phyloP scores from a whole-genome alignment of 2,888 invertebrate genomes.

The Carpatolechia fugitivella region DNA sequence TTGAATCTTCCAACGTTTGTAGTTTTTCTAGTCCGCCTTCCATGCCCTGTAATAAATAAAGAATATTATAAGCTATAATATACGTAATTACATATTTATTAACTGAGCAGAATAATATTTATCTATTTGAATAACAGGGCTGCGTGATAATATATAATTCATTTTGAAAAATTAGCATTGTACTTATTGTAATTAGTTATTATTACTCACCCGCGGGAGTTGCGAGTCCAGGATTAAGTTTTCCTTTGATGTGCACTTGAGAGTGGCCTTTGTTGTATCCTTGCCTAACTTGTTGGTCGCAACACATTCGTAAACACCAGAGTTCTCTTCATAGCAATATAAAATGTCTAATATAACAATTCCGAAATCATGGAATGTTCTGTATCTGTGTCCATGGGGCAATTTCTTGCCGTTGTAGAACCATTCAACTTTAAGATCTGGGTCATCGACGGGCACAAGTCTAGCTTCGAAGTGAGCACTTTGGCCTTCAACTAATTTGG shows the following conservation, averaged over 20 bases:
- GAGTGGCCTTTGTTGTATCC: conserved; percentile 89
- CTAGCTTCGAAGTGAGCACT: conserved; percentile 96
- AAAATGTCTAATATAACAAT: conserved; percentile 97
- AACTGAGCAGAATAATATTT: no score
- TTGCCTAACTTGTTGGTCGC: conserved; percentile 95
- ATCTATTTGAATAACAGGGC: no score
- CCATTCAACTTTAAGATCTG: conserved; percentile 96
- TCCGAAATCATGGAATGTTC: conserved; percentile 98
- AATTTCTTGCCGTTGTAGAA: conserved; percentile 95
- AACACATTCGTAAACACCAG: conserved; percentile 95
- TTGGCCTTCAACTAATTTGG: conserved; percentile 95
- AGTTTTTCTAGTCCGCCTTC: conserved; percentile 96
- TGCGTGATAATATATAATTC: no score
- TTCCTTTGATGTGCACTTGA: conserved; percentile 93
- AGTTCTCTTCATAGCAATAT: conserved; percentile 98
- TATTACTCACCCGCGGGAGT: conserved; percentile 86
- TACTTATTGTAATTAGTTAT: neutral
- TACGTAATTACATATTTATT: no score
- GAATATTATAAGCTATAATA: no score
- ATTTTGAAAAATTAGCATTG: neutral
- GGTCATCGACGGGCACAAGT: conserved; percentile 95
- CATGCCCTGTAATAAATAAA: conserved; percentile 85
- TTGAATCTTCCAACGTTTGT: conserved; percentile 93
- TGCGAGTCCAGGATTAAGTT: conserved; percentile 95
- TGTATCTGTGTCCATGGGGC: conserved; percentile 96